Base-by-base conservation (phyloP, 2,797 vertebrate species). In the Sebastolobus altivelis region DNA sequence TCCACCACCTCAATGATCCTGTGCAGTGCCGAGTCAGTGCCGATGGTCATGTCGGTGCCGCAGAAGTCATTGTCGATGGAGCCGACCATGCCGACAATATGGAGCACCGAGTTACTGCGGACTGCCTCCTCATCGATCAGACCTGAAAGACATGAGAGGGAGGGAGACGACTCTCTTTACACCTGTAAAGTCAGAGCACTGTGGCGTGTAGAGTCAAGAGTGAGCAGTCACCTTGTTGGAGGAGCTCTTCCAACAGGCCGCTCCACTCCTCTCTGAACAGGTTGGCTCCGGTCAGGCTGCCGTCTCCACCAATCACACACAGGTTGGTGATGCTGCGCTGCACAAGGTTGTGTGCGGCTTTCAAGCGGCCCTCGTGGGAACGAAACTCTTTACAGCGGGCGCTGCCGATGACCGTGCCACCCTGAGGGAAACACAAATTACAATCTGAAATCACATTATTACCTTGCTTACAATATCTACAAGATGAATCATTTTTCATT, bases 1-100 rank as follows among this genome's bases (percentile, higher is more conserved):
- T 99, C 98, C 74, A 99, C 95, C 61, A 99, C 98, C 90, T 99
- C 98, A 11, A 99, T 99, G 92, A 99, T 99, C 52, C 98, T 95
- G 85, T 99, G 98, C 88, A 99, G 93, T 3, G 98, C 98, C 0
- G 98, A 99, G 94, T 99, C 98, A 0, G 98, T 99, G 68, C 98
- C 98, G 40, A 99, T 99, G 33, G 98, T 99, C 98, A 99, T 99
- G 91, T 99, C 98, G 0, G 98, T 99, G 85, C 98, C 98, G 5
- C 98, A 99, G 94, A 99, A 99, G 90, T 99, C 98, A 2, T 99
- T 99, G 92, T 99, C 98, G 16, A 99, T 99, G 86, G 98, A 99
- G 59, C 98, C 98, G 58, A 99, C 98, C 97, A 99, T 99, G 31
- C 98, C 98, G 33, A 99, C 98, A 7, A 99, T 97, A 84, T 99